Evolutionary conservation across 2,797 vertebrate species (phyloP).

Genomic region (Sebastes reedi): DNA sequence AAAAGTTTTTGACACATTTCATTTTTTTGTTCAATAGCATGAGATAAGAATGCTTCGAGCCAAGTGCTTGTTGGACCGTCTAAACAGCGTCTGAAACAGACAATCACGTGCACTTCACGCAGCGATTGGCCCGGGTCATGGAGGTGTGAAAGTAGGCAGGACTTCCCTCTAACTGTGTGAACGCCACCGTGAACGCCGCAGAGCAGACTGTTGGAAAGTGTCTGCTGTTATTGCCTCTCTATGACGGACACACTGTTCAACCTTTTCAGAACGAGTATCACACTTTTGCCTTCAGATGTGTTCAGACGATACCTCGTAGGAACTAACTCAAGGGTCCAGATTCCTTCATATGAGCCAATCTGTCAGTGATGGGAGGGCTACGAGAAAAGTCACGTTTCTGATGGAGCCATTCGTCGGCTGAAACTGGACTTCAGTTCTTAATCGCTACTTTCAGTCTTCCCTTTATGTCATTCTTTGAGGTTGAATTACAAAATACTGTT

Average conservation of each 20-base stretch:
- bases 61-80: not conserved
- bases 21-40: not conserved
- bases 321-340: not conserved
- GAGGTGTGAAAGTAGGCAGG: not conserved
- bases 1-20: not conserved
- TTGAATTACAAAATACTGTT: not conserved
- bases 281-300: not conserved
- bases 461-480: slow-evolving; percentile 27
- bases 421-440: not conserved
- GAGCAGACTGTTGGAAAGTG: not conserved
- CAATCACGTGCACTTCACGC: not conserved
- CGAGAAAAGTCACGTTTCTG: not conserved
- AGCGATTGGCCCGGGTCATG: not conserved
- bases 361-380: not conserved
- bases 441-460: slow-evolving; percentile 6
- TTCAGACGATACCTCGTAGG: not conserved
- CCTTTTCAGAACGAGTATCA: too few relatives aligned
- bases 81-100: not conserved
- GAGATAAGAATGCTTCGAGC: not conserved
- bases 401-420: not conserved
- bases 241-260: too few relatives aligned
- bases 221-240: not conserved
- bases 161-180: not conserved
- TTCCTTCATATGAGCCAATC: not conserved
- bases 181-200: not conserved